Base-by-base conservation (phyloP, 2,888 invertebrate species). In the Zeuzera pyrina region DNA sequence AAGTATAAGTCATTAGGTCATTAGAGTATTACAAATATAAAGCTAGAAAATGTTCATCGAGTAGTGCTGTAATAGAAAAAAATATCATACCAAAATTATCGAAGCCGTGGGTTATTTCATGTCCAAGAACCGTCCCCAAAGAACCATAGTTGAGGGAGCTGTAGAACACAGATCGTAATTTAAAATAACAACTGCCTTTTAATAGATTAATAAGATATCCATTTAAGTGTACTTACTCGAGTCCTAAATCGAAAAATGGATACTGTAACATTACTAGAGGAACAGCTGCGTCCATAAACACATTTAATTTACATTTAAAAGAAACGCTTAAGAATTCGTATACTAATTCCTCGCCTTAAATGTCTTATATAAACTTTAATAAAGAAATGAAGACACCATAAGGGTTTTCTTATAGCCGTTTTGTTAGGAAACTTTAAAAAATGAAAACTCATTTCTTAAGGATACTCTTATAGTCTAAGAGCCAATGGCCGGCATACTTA, bases 81-180 rank as follows among this genome's bases (percentile, higher is more conserved):
- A n/a, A n/a, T n/a, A n/a, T 33, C 58, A 60, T 58, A 85, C 88
- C 73, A 61, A 67, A 72, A 42, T 84, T 78, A 42, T 85, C 85
- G 44, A 84, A 84, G 21, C 88, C 88, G 49, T 88, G 88, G 2
- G 87, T 88, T 34, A 88, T 74, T 57, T 88, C 94, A 55, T 94
- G 94, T 2, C 93, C 93, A 28, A 94, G 72, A 35, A 93, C 87
- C 0, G 90, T 86, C 2, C 93, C 93, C 43, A 94, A 86, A 0
- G 93, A 90, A 4, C 93, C 94, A 56, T 93, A 94, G 71, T 94
- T 92, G 19, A 94, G 72, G 2, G 91, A 90, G 60, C 93, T 94
- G 60, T 3, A 78, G 71, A 35, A 46, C 49, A 90, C 73, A 54
- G 88, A 85, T 52, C 90, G 91, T 63, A 91, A 88, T 3, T 19